A percentile compares a stretch with the other conserved stretches of the same genome.
Evolutionary conservation across 2,888 invertebrate genomes (phyloP).

Genomic region (Aphodius sticticus): DNA sequence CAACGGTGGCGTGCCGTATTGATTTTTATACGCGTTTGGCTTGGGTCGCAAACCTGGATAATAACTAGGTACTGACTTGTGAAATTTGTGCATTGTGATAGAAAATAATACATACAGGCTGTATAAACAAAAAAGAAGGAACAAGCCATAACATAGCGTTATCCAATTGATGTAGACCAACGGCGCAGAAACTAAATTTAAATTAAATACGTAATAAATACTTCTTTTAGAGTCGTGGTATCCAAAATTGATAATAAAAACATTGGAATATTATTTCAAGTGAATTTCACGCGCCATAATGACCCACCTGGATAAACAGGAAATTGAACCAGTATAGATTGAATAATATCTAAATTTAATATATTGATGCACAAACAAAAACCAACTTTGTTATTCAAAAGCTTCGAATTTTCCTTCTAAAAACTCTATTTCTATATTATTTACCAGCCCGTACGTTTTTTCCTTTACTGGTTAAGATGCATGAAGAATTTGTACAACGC

Average conservation of each 20-base stretch:
- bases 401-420: not conserved
- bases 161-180: no score
- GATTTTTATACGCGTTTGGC: not conserved
- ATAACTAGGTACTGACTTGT: no score
- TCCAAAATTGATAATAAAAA: not conserved
- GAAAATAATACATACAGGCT: no score
- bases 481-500: not conserved
- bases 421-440: conserved; percentile 10
- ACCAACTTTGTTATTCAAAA: not conserved
- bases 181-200: no score
- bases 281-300: not conserved
- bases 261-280: no score
- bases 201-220: no score
- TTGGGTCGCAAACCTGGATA: not conserved
- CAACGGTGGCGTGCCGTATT: not conserved
- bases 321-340: not conserved
- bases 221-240: not conserved
- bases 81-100: no score
- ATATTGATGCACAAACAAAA: not conserved
- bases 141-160: no score
- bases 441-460: not conserved
- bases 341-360: not conserved
- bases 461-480: not conserved
- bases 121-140: no score
- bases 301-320: not conserved